These are phyloP conservation scores for Plebejus anna DNA, from an alignment of 2,888 invertebrate species.

Conservation along the genomic window DNA sequence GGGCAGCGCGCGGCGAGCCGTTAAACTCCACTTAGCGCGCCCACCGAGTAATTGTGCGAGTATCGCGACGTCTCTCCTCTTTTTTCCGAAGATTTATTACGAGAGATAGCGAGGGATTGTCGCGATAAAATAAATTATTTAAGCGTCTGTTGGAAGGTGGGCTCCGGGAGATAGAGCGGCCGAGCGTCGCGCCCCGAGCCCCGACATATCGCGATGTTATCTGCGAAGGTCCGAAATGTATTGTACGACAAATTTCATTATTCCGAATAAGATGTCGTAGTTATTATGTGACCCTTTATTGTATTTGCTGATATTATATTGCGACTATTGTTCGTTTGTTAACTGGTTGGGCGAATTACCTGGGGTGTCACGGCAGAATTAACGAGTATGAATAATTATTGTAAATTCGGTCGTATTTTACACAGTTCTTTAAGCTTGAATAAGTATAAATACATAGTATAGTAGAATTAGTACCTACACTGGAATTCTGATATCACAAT, in stretches of 20 bases:
- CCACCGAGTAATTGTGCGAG: slow-evolving; percentile 29
- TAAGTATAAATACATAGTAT: background rate
- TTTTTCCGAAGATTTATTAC: slow-evolving; percentile 34
- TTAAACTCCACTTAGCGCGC: slow-evolving; percentile 22
- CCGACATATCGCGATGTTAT: slow-evolving; percentile 19
- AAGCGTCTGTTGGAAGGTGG: slow-evolving; percentile 31
- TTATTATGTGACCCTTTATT: slow-evolving; percentile 16
- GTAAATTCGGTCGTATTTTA: background rate
- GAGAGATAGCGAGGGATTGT: slow-evolving; percentile 32
- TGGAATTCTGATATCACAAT: background rate
- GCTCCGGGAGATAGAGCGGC: slow-evolving; percentile 27
- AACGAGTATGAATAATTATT: background rate
- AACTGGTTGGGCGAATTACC: background rate
- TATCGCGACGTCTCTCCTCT: slow-evolving; percentile 27
- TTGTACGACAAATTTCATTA: slow-evolving; percentile 24
- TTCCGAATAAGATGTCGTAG: slow-evolving; percentile 16
- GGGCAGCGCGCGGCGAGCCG: slow-evolving; percentile 14
- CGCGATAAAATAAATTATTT: slow-evolving; percentile 37
- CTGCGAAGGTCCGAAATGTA: slow-evolving; percentile 11
- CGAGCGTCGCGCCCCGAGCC: slow-evolving; percentile 18
- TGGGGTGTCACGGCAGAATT: background rate
- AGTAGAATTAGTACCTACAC: no score
- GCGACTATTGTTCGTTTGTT: background rate
- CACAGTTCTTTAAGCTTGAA: background rate
- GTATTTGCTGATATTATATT: slow-evolving; percentile 22